phyloP scores from a whole-genome alignment of 2,113 vertebrate genomes.

The Recurvirostra avosetta region DNA sequence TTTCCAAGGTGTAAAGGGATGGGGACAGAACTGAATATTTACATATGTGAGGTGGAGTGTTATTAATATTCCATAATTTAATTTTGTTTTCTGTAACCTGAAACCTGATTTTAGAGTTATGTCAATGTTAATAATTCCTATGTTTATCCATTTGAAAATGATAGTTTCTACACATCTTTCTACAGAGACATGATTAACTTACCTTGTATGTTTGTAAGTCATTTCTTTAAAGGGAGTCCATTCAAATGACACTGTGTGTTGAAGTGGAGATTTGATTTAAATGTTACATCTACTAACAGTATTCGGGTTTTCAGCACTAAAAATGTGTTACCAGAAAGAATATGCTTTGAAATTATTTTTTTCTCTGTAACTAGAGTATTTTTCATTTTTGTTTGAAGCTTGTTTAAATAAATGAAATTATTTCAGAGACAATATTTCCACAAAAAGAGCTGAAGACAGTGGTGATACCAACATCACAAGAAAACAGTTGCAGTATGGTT shows the following conservation, averaged over 20 bases:
- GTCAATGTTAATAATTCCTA: background rate
- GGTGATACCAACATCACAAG: background rate
- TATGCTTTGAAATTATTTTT: background rate
- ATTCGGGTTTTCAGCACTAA: background rate
- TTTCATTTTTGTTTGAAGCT: background rate
- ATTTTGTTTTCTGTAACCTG: background rate
- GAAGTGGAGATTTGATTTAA: background rate
- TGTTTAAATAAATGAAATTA: background rate
- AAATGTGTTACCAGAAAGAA: background rate
- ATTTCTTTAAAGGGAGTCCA: background rate
- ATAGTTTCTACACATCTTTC: background rate
- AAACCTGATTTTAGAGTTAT: background rate
- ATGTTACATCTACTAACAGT: background rate
- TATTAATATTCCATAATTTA: background rate
- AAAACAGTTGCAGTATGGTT: background rate
- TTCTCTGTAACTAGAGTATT: background rate
- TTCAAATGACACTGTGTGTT: background rate
- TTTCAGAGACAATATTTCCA: background rate
- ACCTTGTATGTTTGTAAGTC: background rate
- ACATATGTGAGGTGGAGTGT: background rate
- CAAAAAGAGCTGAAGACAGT: background rate
- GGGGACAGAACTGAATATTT: background rate
- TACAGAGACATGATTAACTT: background rate
- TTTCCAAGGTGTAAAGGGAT: background rate
- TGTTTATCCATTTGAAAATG: background rate